These are phyloP conservation scores for Leptocoma aspasia DNA, from an alignment of 2,113 vertebrate genomes.

Conservation along the genomic window DNA sequence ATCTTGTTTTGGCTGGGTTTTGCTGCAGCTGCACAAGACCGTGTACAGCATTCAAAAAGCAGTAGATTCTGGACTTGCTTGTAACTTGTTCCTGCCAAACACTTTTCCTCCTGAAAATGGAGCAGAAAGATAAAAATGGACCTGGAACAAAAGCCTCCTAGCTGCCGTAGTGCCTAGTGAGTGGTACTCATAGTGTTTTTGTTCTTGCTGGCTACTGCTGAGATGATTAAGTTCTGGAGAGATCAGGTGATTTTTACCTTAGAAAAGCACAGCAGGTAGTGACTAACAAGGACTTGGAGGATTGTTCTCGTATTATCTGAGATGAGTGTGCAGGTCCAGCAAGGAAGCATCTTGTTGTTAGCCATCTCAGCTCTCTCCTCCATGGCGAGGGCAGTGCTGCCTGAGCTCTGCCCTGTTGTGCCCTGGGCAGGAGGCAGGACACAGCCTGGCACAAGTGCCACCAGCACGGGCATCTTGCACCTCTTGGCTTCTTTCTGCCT, in stretches of 20 bases:
- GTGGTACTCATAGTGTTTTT: not conserved
- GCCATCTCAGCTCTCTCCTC: not conserved
- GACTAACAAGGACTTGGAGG: not conserved
- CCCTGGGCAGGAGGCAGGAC: not conserved
- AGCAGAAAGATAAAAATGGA: conserved; percentile 11
- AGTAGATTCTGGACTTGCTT: not conserved
- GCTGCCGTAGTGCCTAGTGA: not conserved
- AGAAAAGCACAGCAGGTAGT: not conserved
- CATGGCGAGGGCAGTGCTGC: not conserved
- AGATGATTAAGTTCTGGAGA: conserved; percentile 30
- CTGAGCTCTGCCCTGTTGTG: not conserved
- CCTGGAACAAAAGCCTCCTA: not conserved
- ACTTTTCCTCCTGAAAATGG: conserved; percentile 12
- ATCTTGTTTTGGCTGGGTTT: conserved; percentile 27
- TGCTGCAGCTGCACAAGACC: not conserved
- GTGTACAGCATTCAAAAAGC: not conserved
- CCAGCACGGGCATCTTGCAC: rapidly evolving
- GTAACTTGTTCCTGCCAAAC: conserved; percentile 8
- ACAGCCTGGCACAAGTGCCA: not conserved
- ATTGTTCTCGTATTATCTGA: not conserved
- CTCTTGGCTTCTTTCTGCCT: not conserved
- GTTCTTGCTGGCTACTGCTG: conserved; percentile 17
- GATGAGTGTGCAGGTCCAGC: not conserved
- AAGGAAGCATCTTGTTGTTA: not conserved
- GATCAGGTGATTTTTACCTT: conserved; percentile 24